Percentiles rank a stretch among this genome's conserved stretches.
Conservation (phyloP, 2,888 invertebrate species). For the Ctena decussata region DNA sequence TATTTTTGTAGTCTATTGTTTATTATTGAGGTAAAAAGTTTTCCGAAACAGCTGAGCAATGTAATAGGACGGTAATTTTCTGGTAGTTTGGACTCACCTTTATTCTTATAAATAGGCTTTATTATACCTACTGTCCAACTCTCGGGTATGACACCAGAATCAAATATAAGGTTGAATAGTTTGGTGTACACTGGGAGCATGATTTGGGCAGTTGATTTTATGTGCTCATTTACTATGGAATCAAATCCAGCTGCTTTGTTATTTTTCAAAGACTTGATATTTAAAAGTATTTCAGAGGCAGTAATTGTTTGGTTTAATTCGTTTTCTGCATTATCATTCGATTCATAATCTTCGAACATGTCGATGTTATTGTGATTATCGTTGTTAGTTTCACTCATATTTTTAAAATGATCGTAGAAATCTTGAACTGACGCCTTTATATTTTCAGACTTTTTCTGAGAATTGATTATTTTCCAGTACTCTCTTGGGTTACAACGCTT, state of each 20-base stretch:
- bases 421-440: not conserved
- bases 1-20: slow-evolving; percentile 6
- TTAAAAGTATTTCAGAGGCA: not conserved
- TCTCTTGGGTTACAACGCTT: not conserved
- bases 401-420: not conserved
- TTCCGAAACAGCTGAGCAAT: not conserved
- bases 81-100: not conserved
- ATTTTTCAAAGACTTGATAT: not conserved
- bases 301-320: not conserved
- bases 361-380: not conserved
- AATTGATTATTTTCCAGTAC: not conserved
- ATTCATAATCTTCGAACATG: too few species aligned
- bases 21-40: not conserved
- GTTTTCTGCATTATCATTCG: not conserved
- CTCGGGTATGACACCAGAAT: not conserved
- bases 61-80: slow-evolving; percentile 18
- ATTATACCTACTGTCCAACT: slow-evolving; percentile 16
- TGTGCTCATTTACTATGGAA: not conserved
- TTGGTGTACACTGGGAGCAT: not conserved
- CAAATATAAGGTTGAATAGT: slow-evolving; percentile 6
- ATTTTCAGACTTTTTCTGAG: not conserved
- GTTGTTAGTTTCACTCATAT: not conserved
- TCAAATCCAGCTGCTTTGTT: not conserved
- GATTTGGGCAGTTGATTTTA: not conserved
- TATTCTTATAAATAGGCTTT: slow-evolving; percentile 10